Evolutionary conservation across 2,888 invertebrate genomes (phyloP), one percentile per base, ranked within the genome.

Genomic region (Carabus problematicus): DNA sequence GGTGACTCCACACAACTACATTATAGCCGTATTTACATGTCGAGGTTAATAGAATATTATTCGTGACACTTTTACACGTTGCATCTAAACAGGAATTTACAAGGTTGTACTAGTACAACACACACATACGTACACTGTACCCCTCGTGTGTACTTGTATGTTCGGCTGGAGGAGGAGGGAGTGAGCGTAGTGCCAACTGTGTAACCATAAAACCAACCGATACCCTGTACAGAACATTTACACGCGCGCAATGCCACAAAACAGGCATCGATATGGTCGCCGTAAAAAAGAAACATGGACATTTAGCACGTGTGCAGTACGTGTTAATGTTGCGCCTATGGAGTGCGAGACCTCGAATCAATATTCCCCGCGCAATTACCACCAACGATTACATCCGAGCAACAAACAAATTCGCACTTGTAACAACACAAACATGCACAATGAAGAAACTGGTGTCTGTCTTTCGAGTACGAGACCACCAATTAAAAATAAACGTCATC

Each of bases 321-420:
- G 64, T 66, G 66, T 59, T 66, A 66, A 66, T 66, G 59, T 66
- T 39, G 58, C 41, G 64, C 45, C 58, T 14, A 64, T 64, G 64
- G 56, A 64, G 59, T 66, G 59, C 19, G 54, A 63, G 9, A 12
- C 54, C 8, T 54, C 42, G 29, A 66, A 66, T 66, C 66, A 59
- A 66, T 66, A 66, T 66, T 59, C 43, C 47, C 49, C 12, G 52
- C 16, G 52, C 52, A 52, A 52, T 52, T 52, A 52, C 9, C 52
- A 19, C 18, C 29, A 29, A 29, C 29, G 3, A 29, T 29, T 29
- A 29, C 29, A n/a, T n/a, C 29, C 29, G 6, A 29, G n/a, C n/a
- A n/a, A 29, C 29, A 29, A 29, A 29, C 29, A 2, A 29, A 6
- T 29, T 29, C 29, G 6, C 6, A 29, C 29, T 29, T 29, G 29